Conservation (phyloP, 2,113 vertebrate genomes). For the Laticauda laticaudata region DNA sequence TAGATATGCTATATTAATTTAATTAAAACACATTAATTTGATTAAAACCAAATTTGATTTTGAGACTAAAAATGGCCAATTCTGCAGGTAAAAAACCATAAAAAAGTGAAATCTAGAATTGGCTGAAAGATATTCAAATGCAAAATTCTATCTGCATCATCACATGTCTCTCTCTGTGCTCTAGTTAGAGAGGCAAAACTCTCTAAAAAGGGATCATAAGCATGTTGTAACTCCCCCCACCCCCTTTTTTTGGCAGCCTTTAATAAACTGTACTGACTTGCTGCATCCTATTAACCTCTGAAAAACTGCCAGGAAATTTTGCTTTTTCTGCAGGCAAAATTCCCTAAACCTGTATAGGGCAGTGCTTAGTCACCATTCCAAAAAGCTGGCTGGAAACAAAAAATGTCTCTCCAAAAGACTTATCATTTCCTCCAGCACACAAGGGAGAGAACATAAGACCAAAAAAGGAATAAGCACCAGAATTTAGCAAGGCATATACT, state of each 20-base stretch:
- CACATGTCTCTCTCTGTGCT: not conserved
- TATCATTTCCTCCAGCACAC: slow-evolving; percentile 53
- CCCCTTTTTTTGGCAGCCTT: not conserved
- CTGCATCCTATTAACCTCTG: not conserved
- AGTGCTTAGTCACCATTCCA: not conserved
- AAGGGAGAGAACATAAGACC: slow-evolving; percentile 16
- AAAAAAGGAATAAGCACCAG: slow-evolving; percentile 48
- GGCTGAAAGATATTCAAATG: not conserved
- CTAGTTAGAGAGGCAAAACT: not conserved
- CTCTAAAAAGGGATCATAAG: not conserved
- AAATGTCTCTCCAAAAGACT: not conserved
- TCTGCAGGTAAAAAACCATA: not conserved
- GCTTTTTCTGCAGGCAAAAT: not conserved
- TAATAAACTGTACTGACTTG: not conserved
- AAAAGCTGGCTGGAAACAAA: not conserved
- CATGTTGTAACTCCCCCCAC: not conserved
- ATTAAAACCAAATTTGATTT: not conserved
- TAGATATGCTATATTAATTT: not conserved
- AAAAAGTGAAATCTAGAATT: not conserved
- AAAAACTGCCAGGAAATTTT: not conserved
- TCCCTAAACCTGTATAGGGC: not conserved
- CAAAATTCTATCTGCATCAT: not conserved
- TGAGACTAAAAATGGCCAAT: not conserved
- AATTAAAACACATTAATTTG: not conserved
- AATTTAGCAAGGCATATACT: not conserved